A percentile compares a stretch with the other conserved stretches of the same genome.
Conservation (phyloP, 1,140 invertebrate genomes). For the Diplogasteroides magnus region DNA sequence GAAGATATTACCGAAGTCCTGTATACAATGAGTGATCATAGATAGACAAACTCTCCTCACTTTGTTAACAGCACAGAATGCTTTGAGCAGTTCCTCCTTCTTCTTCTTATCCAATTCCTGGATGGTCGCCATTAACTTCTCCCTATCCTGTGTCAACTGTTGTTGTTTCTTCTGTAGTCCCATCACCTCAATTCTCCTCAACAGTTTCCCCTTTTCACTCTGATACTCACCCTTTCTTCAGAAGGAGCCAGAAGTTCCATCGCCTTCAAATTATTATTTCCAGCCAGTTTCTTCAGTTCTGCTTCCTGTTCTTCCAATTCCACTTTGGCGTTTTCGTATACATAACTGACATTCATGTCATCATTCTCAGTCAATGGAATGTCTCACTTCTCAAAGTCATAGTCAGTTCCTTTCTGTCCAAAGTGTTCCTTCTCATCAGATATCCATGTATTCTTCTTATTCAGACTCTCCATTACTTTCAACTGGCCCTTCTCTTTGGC, state of each 20-base stretch:
- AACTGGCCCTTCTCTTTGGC: not conserved
- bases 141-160: constrained; percentile 14
- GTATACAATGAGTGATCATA: too few relatives aligned
- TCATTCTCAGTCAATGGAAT: not conserved
- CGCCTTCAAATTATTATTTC: not conserved
- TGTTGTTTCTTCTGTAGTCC: constrained; percentile 20
- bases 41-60: constrained; percentile 18
- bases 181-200: constrained; percentile 18
- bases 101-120: constrained; percentile 30
- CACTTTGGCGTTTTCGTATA: not conserved
- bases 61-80: constrained; percentile 23
- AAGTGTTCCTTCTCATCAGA: not conserved
- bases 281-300: not conserved
- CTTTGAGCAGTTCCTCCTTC: constrained; percentile 25
- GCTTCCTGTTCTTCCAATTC: constrained; percentile 3
- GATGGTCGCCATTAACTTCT: constrained; percentile 26
- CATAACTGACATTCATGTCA: not conserved
- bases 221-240: constrained; percentile 8
- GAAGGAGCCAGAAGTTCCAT: constrained; percentile 5
- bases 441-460: not conserved
- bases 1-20: constrained; percentile 95
- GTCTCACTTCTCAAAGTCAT: not conserved
- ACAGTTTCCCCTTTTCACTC: too few relatives aligned
- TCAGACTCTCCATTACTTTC: not conserved
- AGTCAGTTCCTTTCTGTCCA: not conserved